A percentile compares a stretch with the other conserved stretches of the same genome.
These are phyloP conservation scores for Idaea straminata DNA, from an alignment of 2,888 invertebrate species.

Conservation along the genomic window DNA sequence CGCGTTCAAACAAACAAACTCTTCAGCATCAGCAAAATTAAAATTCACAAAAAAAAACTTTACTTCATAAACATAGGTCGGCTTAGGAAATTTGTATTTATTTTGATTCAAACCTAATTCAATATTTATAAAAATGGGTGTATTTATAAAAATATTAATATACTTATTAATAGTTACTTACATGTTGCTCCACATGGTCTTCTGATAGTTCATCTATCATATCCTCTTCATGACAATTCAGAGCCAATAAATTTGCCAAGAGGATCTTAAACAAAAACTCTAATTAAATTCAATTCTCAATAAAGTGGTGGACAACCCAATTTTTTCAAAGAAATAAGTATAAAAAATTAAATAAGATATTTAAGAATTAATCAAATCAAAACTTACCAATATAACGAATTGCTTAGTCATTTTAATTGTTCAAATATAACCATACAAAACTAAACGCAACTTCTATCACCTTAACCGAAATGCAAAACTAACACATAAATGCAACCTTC, in stretches of 20 bases:
- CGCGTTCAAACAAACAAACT: too few relatives aligned
- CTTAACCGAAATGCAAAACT: conserved; percentile 33
- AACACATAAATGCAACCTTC: conserved; percentile 20
- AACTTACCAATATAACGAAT: conserved; percentile 56
- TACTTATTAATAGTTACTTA: conserved; percentile 44
- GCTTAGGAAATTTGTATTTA: too few relatives aligned
- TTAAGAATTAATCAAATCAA: conserved; percentile 8
- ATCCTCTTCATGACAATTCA: conserved; percentile 62
- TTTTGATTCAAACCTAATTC: too few relatives aligned
- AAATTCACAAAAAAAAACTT: too few relatives aligned
- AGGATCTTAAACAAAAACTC: conserved; percentile 49
- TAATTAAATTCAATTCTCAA: background rate
- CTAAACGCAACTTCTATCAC: conserved; percentile 25
- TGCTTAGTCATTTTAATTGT: conserved; percentile 54
- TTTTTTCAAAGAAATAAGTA: too few relatives aligned
- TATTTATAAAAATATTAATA: too few relatives aligned
- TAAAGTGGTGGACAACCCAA: background rate
- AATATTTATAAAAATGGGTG: too few relatives aligned
- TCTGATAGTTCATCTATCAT: conserved; percentile 35
- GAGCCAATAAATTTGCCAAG: conserved; percentile 56
- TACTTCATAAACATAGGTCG: too few relatives aligned
- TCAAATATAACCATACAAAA: conserved; percentile 35
- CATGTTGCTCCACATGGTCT: conserved; percentile 37
- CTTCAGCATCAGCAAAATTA: too few relatives aligned
- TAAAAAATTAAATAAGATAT: too few relatives aligned